A percentile compares a stretch with the other conserved stretches of the same genome.
phyloP scores from a whole-genome alignment of 2,888 invertebrate genomes.

The Galeopsomyia nigrocyanea region DNA sequence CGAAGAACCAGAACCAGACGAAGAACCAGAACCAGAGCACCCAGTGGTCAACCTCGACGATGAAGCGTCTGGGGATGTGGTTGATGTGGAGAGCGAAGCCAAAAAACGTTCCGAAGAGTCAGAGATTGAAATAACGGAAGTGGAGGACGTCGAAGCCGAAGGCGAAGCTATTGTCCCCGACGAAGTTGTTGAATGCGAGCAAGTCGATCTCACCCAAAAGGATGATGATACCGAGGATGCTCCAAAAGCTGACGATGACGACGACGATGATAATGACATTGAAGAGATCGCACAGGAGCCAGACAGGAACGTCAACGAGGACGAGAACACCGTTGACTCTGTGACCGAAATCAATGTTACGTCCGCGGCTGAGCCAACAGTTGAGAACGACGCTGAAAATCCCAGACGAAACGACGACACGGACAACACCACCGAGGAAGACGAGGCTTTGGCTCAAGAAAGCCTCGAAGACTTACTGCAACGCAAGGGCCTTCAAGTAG shows the following conservation, averaged over 20 bases:
- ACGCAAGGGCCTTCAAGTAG: slow-evolving; percentile 48
- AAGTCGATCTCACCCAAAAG: slow-evolving; percentile 23
- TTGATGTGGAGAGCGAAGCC: slow-evolving; percentile 14
- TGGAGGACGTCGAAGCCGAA: slow-evolving; percentile 7
- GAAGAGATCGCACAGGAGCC: slow-evolving; percentile 14
- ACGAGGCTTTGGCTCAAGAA: slow-evolving; percentile 40
- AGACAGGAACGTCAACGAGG: neutral
- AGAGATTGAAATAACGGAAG: slow-evolving; percentile 32
- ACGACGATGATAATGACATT: slow-evolving; percentile 24
- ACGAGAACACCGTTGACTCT: slow-evolving; percentile 12
- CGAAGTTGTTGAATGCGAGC: slow-evolving; percentile 6
- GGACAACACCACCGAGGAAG: slow-evolving; percentile 36
- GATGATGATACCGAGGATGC: slow-evolving; percentile 2
- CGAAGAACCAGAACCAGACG: too few relatives aligned
- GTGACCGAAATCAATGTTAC: slow-evolving; percentile 17
- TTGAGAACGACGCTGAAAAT: slow-evolving; percentile 21
- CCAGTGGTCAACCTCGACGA: too few relatives aligned
- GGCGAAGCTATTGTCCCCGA: neutral
- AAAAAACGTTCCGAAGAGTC: slow-evolving; percentile 24
- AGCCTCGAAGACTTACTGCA: slow-evolving; percentile 49
- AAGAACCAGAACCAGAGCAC: neutral
- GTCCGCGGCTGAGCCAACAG: neutral
- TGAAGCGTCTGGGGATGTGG: slow-evolving; percentile 19
- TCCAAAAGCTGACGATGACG: slow-evolving; percentile 8
- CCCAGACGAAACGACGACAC: slow-evolving; percentile 8